Evolutionary conservation across 2,888 invertebrate species (phyloP), one percentile per base, ranked within the genome.

Genomic region (Crematogaster levior): DNA sequence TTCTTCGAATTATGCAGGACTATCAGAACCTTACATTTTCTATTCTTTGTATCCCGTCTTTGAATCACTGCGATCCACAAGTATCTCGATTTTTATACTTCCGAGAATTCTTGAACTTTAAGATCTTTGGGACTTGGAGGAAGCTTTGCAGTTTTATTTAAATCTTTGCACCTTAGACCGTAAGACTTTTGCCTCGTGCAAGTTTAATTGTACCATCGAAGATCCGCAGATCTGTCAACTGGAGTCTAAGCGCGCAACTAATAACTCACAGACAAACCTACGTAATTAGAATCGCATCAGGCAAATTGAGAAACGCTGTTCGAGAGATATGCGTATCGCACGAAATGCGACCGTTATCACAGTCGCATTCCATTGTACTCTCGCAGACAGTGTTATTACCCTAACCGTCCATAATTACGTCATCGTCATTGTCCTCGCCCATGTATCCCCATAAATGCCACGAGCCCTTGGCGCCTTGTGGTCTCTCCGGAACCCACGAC

Each of bases 391-490:
- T 90, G 90, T 92, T 92, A 93, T 93, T 92, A 92, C 91, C 91
- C 93, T 92, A 92, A 93, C 92, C 90, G 91, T 89, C 90, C 91
- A 88, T 93, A 93, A 93, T 93, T 93, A 92, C 91, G 91, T 92
- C 92, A 92, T 92, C 91, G 91, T 92, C 92, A 93, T 93, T 93
- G 92, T 92, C 91, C 90, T 81, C 88, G 85, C 80, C 81, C 82
- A 85, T 88, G 84, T 88, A 89, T 88, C 81, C 77, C 77, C 77
- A 40, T 87, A 89, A 89, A 90, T 89, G 86, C 85, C 65, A 63
- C 68, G 82, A 84, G 37, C 81, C 83, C 70, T 72, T 60, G 58
- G 75, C 48, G 74, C 70, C 80, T 60, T 80, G 30, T 40, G 58
- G 34, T 46, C 70, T 73, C 61, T 53, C 51, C 48, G 58, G 58